These are phyloP conservation scores for Knipowitschia caucasica DNA, from an alignment of 2,797 vertebrate species.

Conservation along the genomic window DNA sequence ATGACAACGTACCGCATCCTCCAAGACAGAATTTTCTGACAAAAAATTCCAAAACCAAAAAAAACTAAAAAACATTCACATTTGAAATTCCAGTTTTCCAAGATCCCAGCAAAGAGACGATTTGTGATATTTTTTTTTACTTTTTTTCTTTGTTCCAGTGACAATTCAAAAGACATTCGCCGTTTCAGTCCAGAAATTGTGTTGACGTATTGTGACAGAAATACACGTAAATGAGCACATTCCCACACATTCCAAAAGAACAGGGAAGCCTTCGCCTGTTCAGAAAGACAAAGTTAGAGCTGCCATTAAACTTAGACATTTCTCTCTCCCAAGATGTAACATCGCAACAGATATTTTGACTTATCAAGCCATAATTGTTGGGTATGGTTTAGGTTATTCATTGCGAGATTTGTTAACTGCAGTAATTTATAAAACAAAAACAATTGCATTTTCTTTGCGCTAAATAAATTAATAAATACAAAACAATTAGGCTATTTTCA, in stretches of 20 bases:
- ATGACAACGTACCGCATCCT: slow-evolving; percentile 60
- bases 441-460: no score
- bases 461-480: no score
- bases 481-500: no score
- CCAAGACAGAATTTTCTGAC: slow-evolving; percentile 33
- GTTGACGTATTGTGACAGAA: slow-evolving; percentile 20
- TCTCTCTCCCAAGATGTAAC: slow-evolving; percentile 7
- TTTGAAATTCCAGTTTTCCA: slow-evolving; percentile 39
- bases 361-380: not conserved
- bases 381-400: no score
- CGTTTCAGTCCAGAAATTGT: slow-evolving; percentile 31
- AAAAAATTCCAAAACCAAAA: slow-evolving; percentile 26
- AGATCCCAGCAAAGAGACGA: slow-evolving; percentile 20
- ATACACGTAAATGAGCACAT: slow-evolving; percentile 26
- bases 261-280: slow-evolving; percentile 14
- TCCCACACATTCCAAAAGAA: slow-evolving; percentile 46
- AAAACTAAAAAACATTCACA: slow-evolving; percentile 58
- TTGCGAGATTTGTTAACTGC: no score
- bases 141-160: slow-evolving; percentile 18
- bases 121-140: slow-evolving; percentile 19
- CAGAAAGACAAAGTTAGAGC: slow-evolving; percentile 62
- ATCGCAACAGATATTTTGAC: not conserved
- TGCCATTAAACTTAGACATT: slow-evolving; percentile 46
- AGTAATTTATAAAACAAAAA: no score
- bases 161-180: slow-evolving; percentile 19